Evolutionary conservation across 2,797 vertebrate species (phyloP).

Genomic region (Lepilemur ruficaudatus): DNA sequence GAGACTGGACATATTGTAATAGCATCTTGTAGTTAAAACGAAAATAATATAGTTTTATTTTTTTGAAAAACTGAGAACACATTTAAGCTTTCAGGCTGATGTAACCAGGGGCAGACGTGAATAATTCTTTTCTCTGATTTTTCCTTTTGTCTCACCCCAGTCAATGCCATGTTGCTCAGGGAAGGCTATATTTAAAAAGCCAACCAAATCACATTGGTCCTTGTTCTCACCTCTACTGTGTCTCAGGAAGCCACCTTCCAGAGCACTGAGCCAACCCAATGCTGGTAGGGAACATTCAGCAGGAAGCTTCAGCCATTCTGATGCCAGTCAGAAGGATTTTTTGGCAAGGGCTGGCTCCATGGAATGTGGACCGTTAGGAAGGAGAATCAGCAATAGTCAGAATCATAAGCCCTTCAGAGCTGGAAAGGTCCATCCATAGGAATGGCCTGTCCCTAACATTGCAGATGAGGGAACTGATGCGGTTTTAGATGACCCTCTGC

Average conservation of each 20-base stretch:
- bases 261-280: neutral
- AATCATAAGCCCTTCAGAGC: neutral
- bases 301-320: conserved; percentile 6
- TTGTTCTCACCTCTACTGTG: conserved; percentile 16
- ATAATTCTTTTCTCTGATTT: neutral
- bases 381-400: neutral
- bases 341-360: neutral
- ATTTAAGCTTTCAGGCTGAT: neutral
- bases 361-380: neutral
- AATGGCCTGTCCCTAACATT: neutral
- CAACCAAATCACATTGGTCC: neutral
- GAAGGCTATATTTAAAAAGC: neutral
- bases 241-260: conserved; percentile 29
- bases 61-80: neutral
- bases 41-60: neutral
- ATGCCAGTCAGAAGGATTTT: neutral
- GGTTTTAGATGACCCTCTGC: neutral
- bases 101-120: neutral
- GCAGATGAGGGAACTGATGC: neutral
- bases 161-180: neutral
- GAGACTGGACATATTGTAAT: neutral
- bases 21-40: neutral
- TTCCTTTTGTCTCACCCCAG: neutral
- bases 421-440: neutral
- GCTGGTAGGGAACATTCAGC: neutral